Evolutionary conservation across 2,797 vertebrate species (phyloP).

Genomic region (Sebastes cheni): DNA sequence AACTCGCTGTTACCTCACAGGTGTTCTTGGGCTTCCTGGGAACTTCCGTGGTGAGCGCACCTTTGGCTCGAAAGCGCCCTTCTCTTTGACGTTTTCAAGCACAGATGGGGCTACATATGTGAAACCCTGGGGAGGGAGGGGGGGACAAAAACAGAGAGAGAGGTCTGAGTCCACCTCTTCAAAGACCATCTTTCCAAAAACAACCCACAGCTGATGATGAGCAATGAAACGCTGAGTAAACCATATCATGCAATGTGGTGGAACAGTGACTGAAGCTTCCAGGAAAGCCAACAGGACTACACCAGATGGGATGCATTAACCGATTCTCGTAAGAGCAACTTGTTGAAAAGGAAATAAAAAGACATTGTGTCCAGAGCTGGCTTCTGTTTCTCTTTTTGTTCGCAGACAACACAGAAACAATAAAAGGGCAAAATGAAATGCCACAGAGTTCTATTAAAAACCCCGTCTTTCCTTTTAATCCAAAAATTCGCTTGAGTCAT

Average conservation of each 20-base stretch:
- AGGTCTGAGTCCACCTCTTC: slow-evolving; percentile 57
- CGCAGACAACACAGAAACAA: slow-evolving; percentile 10
- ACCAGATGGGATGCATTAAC: slow-evolving; percentile 77
- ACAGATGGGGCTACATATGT: slow-evolving; percentile 97
- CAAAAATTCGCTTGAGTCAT: neutral
- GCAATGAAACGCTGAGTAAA: slow-evolving; percentile 70
- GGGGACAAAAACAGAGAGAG: slow-evolving; percentile 29
- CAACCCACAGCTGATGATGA: slow-evolving; percentile 72
- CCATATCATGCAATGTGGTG: slow-evolving; percentile 72
- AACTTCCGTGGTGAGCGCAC: slow-evolving; percentile 94
- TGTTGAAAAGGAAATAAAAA: slow-evolving; percentile 31
- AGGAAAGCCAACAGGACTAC: slow-evolving; percentile 64
- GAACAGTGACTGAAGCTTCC: slow-evolving; percentile 69
- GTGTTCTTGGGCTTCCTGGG: slow-evolving; percentile 94
- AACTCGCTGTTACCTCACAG: slow-evolving; percentile 88
- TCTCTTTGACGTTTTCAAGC: slow-evolving; percentile 97
- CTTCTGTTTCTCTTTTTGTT: slow-evolving; percentile 14
- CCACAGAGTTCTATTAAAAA: neutral
- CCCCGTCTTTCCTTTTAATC: neutral
- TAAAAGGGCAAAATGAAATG: neutral
- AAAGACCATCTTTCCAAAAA: slow-evolving; percentile 66
- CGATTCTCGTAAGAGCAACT: slow-evolving; percentile 70
- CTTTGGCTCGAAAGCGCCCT: slow-evolving; percentile 97
- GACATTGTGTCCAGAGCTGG: slow-evolving; percentile 21
- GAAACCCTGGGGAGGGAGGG: slow-evolving; percentile 86